Conservation (phyloP, 92 coral and sea anemone genomes). For the Zoanthus sansibaricus region DNA sequence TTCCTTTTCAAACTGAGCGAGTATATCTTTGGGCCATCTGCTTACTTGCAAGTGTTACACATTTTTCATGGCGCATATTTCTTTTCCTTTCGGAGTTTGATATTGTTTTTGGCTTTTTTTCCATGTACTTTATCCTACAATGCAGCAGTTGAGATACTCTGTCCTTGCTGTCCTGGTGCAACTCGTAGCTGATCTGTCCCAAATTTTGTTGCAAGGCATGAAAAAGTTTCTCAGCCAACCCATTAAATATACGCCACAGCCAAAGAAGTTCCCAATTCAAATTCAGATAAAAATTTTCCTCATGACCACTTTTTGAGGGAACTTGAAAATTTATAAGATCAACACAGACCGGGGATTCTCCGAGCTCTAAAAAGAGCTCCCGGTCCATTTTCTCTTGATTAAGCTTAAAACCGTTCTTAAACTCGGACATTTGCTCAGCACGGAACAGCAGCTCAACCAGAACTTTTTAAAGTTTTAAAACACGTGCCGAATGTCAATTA, state of each 20-base stretch:
- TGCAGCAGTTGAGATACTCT: neutral
- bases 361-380: no score
- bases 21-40: no score
- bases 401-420: neutral
- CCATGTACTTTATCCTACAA: neutral
- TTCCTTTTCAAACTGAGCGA: no score
- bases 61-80: no score
- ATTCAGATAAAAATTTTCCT: no score
- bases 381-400: no score
- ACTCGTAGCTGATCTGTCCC: neutral
- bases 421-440: neutral
- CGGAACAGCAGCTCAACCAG: neutral
- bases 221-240: neutral
- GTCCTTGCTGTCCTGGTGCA: slow-evolving; percentile 1
- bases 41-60: no score
- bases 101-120: no score
- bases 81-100: no score
- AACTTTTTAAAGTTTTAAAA: no score
- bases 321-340: neutral
- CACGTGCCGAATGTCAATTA: no score
- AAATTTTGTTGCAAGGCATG: neutral
- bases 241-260: neutral
- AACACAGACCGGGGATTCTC: neutral
- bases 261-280: neutral
- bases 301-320: neutral